Evolutionary conservation across 1,140 invertebrate genomes (phyloP).

Genomic region (Eumeta japonica): DNA sequence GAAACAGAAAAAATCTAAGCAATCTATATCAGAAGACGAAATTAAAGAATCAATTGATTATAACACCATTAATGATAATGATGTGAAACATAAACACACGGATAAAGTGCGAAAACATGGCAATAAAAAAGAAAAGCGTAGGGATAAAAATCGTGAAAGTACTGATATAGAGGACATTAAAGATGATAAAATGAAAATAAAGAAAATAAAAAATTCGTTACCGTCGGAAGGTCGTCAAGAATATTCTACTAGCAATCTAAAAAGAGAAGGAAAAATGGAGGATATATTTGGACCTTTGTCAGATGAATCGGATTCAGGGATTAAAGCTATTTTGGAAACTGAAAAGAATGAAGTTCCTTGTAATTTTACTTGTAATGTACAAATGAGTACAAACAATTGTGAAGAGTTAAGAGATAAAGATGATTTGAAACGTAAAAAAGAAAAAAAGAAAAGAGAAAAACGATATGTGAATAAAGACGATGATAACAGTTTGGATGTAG

Average conservation of each 20-base stretch:
- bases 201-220: conserved; percentile 58
- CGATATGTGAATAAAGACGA: conserved; percentile 60
- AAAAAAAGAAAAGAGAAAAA: conserved; percentile 70
- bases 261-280: conserved; percentile 76
- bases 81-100: conserved; percentile 45
- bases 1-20: conserved; percentile 77
- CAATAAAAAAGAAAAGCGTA: conserved; percentile 71
- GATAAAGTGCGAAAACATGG: conserved; percentile 64
- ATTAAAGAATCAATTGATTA: conserved; percentile 35
- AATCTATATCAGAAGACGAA: conserved; percentile 63
- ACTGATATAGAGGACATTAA: conserved; percentile 47
- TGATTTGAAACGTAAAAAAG: conserved; percentile 61
- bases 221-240: conserved; percentile 5
- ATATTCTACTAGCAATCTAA: conserved; percentile 37
- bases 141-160: conserved; percentile 66
- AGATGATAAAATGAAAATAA: conserved; percentile 61
- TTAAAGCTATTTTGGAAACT: conserved; percentile 4
- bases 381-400: conserved; percentile 22
- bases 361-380: too few relatives aligned
- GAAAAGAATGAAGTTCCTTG: too few relatives aligned
- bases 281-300: conserved; percentile 85
- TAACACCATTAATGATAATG: too few relatives aligned
- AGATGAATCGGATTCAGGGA: conserved; percentile 63
- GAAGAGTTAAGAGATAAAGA: conserved; percentile 51
- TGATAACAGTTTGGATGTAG: conserved; percentile 76